phyloP scores from a whole-genome alignment of 2,113 vertebrate genomes.

The Anser brachyrhynchus region DNA sequence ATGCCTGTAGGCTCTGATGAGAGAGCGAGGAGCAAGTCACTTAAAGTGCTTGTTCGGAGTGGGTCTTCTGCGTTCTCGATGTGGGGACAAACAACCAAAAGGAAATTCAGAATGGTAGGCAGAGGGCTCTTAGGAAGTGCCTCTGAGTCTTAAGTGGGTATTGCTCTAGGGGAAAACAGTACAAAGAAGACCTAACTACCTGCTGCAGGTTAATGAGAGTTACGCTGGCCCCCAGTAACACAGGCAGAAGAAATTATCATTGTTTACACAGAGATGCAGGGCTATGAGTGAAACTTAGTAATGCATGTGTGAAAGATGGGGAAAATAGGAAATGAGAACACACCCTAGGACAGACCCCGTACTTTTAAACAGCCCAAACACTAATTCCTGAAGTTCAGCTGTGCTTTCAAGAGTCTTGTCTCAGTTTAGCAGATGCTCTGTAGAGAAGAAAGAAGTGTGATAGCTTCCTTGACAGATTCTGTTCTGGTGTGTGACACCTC shows the following conservation, averaged over 20 bases:
- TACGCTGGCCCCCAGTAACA: not conserved
- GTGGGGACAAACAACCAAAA: not conserved
- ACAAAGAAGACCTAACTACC: not conserved
- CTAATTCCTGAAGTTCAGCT: not conserved
- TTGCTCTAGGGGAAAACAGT: not conserved
- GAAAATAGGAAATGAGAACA: not conserved
- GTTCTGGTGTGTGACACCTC: not conserved
- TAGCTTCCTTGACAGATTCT: not conserved
- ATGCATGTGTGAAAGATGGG: accelerated
- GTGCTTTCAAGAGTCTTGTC: not conserved
- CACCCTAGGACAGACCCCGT: too few species aligned
- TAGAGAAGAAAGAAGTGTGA: not conserved
- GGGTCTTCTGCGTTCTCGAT: not conserved
- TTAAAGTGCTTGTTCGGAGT: not conserved
- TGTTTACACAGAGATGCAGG: accelerated
- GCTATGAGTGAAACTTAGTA: not conserved
- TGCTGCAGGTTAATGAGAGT: not conserved
- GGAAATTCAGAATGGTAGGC: not conserved
- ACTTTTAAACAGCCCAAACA: not conserved
- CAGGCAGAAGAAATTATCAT: not conserved
- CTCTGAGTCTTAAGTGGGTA: not conserved
- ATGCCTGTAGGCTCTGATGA: not conserved
- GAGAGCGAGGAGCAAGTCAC: not conserved
- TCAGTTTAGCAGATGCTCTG: not conserved
- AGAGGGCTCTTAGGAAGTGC: not conserved